Evolutionary conservation across 2,113 vertebrate genomes (phyloP), one percentile per base, ranked within the genome.

Genomic region (Gambusia holbrooki): DNA sequence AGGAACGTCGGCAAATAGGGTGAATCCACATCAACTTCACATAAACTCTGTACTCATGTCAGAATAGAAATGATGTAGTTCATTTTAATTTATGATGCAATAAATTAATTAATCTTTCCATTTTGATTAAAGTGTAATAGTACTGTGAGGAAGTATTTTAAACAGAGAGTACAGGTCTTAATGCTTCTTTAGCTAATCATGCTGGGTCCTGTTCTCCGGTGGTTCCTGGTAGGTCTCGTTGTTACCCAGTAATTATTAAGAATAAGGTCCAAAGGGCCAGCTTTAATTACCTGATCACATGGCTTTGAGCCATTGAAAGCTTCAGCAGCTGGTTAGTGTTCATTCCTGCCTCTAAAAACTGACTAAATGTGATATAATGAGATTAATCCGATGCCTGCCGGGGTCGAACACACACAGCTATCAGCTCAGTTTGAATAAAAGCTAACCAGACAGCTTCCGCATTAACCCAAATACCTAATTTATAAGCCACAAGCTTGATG

Each of bases 351-450:
- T 25, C 69, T 83, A 69, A 75, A 87, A 42, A 75, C 29, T 60
- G 73, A 75, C 71, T 70, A 68, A 84, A 86, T 71, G 78, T 91
- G 82, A 82, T 79, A 78, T 71, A 89, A 90, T 71, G 58, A 63
- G 66, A 78, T 76, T 85, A 84, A 85, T 86, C 67, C 79, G 82
- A 67, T 62, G 71, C 73, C 0, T 30, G 30, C n/a, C 65, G 66
- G 10, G 69, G 54, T 62, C 17, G 7, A 73, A 62, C 30, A 1
- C 83, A 78, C 74, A 68, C 40, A 28, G 54, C 35, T 2, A 29
- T 74, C 61, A 76, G 76, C 71, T 73, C 51, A 1, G 73, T 60
- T 68, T 33, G 40, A 69, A 33, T 62, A 4, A 60, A 60, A 75
- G 62, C 29, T 14, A 27, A 70, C 61, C 61, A 9, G 40, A 65